phyloP scores from a whole-genome alignment of 2,888 invertebrate genomes.

The Drosophila kanekoi region DNA sequence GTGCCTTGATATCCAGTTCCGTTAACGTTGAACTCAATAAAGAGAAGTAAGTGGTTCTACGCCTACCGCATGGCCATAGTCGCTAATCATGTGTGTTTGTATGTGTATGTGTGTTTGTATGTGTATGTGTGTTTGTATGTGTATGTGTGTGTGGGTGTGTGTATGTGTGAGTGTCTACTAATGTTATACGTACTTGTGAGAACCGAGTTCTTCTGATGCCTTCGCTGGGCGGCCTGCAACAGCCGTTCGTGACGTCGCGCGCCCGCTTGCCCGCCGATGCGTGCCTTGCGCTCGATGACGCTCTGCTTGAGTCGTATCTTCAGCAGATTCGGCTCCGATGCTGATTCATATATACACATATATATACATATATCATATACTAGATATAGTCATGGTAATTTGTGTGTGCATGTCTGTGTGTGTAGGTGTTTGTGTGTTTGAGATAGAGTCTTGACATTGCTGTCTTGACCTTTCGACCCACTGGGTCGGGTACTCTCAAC shows the following conservation, averaged over 20 bases:
- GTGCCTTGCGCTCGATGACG: constrained; percentile 96
- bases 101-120: constrained; percentile 14
- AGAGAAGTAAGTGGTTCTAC: constrained; percentile 33
- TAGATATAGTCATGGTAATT: constrained; percentile 1
- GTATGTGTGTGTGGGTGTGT: constrained; percentile 8
- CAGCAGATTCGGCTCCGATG: constrained; percentile 98
- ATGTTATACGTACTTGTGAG: constrained; percentile 84
- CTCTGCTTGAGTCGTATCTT: constrained; percentile 97
- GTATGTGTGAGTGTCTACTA: constrained; percentile 18
- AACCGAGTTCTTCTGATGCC: constrained; percentile 85
- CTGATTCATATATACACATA: constrained; percentile 85
- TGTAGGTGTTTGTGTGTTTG: constrained; percentile 2
- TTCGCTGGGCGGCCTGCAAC: constrained; percentile 88
- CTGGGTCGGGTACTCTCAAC: no score
- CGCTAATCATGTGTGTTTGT: not conserved
- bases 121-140: no score
- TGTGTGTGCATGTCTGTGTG: constrained; percentile 5
- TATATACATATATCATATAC: constrained; percentile 2
- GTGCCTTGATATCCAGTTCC: constrained; percentile 37
- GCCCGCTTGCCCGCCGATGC: constrained; percentile 93
- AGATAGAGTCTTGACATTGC: not conserved
- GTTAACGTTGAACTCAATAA: constrained; percentile 12
- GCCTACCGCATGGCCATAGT: constrained; percentile 10
- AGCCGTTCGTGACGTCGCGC: constrained; percentile 92
- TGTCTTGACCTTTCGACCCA: no score